phyloP scores from a whole-genome alignment of 2,797 vertebrate genomes.

The Fringilla coelebs region DNA sequence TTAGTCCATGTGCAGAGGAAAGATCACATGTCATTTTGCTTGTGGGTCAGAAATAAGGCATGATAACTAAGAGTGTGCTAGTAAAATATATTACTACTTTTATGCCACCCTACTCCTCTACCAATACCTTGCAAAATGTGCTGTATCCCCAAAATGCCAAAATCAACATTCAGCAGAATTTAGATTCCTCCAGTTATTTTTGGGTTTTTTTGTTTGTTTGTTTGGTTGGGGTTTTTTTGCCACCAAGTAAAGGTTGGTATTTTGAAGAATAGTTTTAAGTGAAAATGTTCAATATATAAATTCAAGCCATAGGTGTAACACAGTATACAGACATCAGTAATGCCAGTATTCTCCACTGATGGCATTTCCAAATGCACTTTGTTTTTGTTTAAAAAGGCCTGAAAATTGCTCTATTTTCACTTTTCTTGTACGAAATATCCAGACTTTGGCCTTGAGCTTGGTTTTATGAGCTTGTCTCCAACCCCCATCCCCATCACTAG shows the following conservation, averaged over 20 bases:
- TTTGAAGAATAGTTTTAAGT: not conserved
- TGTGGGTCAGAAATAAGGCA: not conserved
- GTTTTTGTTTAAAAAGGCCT: not conserved
- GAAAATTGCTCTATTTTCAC: not conserved
- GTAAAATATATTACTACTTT: not conserved
- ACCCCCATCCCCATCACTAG: not conserved
- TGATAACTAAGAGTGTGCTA: not conserved
- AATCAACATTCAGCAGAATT: not conserved
- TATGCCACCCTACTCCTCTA: not conserved
- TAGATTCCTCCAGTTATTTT: not conserved
- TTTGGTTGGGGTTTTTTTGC: not conserved
- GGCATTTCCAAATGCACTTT: not conserved
- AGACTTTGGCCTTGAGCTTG: not conserved
- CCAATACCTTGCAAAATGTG: rapidly evolving
- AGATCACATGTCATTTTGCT: not conserved
- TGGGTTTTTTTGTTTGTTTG: too few species aligned
- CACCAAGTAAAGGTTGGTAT: rapidly evolving
- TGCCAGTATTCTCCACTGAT: not conserved
- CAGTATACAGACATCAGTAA: too few species aligned
- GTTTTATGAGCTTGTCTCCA: not conserved
- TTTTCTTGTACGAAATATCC: not conserved
- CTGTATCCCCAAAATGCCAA: not conserved
- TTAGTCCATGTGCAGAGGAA: not conserved
- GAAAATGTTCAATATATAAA: not conserved
- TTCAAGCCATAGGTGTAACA: not conserved